Evolutionary conservation across 2,888 invertebrate genomes (phyloP).

Genomic region (Ornithoptera alexandrae): DNA sequence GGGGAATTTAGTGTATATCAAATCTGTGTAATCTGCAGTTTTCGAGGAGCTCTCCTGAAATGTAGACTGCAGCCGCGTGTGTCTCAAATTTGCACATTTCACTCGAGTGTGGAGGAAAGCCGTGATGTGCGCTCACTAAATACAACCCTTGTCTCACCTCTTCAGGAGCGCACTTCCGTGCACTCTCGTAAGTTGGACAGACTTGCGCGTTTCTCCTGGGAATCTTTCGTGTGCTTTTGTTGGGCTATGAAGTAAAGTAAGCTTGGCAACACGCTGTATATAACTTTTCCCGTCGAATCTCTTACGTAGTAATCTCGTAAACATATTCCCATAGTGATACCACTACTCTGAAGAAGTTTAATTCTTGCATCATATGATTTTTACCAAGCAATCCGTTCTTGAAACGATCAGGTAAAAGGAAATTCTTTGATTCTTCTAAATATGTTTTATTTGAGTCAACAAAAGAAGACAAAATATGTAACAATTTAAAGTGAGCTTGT

Average conservation of each 20-base stretch:
- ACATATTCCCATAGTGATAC: constrained; percentile 14
- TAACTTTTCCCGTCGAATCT: constrained; percentile 17
- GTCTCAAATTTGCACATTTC: constrained; percentile 4
- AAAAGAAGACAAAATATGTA: too few species aligned
- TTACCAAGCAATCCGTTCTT: too few species aligned
- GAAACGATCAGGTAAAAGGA: too few species aligned
- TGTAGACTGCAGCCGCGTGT: neutral
- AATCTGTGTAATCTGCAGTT: too few species aligned
- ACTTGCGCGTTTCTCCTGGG: constrained; percentile 29
- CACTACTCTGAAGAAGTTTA: neutral
- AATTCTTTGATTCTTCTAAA: too few species aligned
- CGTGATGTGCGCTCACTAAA: constrained; percentile 56
- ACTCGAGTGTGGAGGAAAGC: neutral
- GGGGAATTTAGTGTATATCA: too few species aligned
- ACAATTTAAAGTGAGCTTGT: too few species aligned
- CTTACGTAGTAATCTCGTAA: constrained; percentile 20
- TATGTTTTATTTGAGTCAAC: too few species aligned
- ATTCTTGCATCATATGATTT: too few species aligned
- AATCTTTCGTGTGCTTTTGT: constrained; percentile 25
- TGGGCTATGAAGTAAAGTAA: constrained; percentile 14
- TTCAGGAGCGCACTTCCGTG: constrained; percentile 8
- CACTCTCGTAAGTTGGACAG: constrained; percentile 30
- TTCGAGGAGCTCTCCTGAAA: too few species aligned
- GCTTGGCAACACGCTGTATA: constrained; percentile 6
- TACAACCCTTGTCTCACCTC: constrained; percentile 44